These are phyloP conservation scores for Chloebia gouldiae DNA, from an alignment of 2,113 vertebrate species.

Conservation along the genomic window DNA sequence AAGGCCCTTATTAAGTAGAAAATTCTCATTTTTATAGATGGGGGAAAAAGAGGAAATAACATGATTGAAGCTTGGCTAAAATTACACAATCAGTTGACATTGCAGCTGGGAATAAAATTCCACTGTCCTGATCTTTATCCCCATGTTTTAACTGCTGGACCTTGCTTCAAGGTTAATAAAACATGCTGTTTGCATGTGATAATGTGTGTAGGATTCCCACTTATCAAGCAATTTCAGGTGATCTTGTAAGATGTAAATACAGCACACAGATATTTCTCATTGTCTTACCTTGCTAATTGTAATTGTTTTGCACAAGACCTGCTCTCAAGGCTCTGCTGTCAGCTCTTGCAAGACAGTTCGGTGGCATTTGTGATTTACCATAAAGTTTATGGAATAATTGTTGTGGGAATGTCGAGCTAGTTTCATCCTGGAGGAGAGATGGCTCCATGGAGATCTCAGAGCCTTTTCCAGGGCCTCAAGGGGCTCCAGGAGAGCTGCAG, in stretches of 20 bases:
- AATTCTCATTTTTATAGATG: not conserved
- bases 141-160: not conserved
- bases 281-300: not conserved
- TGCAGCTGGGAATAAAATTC: not conserved
- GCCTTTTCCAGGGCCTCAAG: not conserved
- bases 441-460: fast-evolving
- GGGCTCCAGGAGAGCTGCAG: not conserved
- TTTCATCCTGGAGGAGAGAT: not conserved
- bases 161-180: conserved; percentile 48
- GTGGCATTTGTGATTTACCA: not conserved
- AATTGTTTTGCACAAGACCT: not conserved
- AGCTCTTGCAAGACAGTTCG: not conserved
- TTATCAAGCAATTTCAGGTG: not conserved
- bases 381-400: not conserved
- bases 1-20: conserved; percentile 1
- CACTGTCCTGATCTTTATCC: conserved; percentile 11
- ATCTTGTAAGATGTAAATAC: not conserved
- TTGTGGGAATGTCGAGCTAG: not conserved
- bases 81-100: not conserved
- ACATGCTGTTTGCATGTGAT: not conserved
- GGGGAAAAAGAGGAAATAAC: conserved; percentile 28
- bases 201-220: not conserved
- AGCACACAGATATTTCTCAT: not conserved
- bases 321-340: not conserved
- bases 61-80: not conserved